Percentiles rank a stretch among this genome's conserved stretches.
phyloP scores from a whole-genome alignment of 2,888 invertebrate genomes.

The Cerastis leucographa region DNA sequence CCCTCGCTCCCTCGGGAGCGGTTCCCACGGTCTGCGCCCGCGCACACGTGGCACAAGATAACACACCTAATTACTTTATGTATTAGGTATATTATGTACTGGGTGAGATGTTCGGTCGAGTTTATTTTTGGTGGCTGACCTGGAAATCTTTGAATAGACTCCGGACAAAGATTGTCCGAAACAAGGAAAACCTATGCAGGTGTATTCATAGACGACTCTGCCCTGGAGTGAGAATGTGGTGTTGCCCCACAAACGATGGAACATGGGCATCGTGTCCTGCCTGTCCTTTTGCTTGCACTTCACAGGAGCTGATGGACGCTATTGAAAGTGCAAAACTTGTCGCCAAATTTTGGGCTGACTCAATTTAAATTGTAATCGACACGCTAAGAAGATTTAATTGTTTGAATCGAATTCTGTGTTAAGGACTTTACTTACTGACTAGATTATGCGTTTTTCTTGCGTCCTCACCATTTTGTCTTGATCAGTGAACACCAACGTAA shows the following conservation, averaged over 20 bases:
- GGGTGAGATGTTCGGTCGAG: neutral
- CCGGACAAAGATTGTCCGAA: too few species aligned
- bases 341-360: too few species aligned
- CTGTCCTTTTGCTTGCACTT: too few species aligned
- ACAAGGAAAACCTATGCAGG: too few species aligned
- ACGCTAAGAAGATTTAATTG: neutral
- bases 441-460: neutral
- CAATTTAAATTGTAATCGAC: too few species aligned
- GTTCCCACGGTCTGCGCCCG: slow-evolving; percentile 84
- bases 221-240: too few species aligned
- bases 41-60: slow-evolving; percentile 78
- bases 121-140: slow-evolving; percentile 11
- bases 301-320: too few species aligned
- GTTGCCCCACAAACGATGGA: too few species aligned
- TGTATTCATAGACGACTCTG: too few species aligned
- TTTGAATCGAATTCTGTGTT: neutral
- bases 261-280: too few species aligned
- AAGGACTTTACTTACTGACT: neutral
- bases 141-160: too few species aligned
- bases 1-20: slow-evolving; percentile 82
- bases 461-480: neutral
- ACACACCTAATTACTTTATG: slow-evolving; percentile 62
- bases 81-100: slow-evolving; percentile 23
- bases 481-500: neutral
- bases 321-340: too few species aligned